Evolutionary conservation across 2,113 vertebrate species (phyloP).

Genomic region (Cygnus atratus): DNA sequence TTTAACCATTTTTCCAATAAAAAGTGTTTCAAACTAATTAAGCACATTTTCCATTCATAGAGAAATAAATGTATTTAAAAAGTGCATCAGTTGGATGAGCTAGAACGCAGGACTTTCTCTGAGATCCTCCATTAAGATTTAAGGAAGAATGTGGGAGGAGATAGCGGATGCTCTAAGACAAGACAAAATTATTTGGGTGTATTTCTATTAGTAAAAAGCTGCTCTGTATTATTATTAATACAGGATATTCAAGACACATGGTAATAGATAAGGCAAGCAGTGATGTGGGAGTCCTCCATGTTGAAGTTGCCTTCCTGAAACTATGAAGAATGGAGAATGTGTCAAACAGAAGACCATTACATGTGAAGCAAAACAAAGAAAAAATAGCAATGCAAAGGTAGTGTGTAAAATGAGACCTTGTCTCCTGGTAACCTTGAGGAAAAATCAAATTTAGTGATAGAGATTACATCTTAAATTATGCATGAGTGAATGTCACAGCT

Average conservation of each 20-base stretch:
- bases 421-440: background rate
- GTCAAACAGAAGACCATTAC: background rate
- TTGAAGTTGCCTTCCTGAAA: background rate
- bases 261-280: background rate
- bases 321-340: background rate
- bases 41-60: background rate
- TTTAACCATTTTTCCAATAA: background rate
- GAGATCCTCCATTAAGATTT: background rate
- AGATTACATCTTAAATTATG: background rate
- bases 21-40: background rate
- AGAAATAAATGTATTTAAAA: background rate
- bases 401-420: background rate
- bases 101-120: background rate
- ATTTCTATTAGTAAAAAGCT: constrained; percentile 33
- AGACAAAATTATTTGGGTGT: constrained; percentile 37
- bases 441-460: background rate
- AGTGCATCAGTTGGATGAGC: background rate
- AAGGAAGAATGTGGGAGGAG: constrained; percentile 52
- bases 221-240: background rate
- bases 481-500: background rate
- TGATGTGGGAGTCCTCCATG: background rate
- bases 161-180: constrained; percentile 32
- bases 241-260: background rate
- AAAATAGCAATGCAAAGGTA: background rate
- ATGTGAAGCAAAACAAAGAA: background rate